phyloP scores from a whole-genome alignment of 2,113 vertebrate species.

The Xiphias gladius region DNA sequence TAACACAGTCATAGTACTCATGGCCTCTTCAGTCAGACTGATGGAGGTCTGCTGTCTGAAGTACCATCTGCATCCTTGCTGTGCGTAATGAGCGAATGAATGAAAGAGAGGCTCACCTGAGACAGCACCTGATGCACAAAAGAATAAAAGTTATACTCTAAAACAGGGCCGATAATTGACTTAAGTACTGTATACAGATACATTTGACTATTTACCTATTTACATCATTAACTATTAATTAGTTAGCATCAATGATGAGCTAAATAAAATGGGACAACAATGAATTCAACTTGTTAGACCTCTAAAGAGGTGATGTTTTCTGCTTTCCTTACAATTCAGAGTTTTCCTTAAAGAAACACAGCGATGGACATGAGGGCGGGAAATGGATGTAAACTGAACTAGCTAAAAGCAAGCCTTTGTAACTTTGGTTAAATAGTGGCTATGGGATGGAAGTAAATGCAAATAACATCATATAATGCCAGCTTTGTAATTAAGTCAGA shows the following conservation, averaged over 20 bases:
- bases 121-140: conserved; percentile 42
- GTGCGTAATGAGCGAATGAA: conserved; percentile 44
- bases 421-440: too few relatives aligned
- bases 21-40: conserved; percentile 52
- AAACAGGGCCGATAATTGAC: not conserved
- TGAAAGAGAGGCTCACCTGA: conserved; percentile 35
- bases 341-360: not conserved
- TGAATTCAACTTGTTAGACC: not conserved
- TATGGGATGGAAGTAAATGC: not conserved
- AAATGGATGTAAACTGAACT: not conserved
- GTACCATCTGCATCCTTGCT: conserved; percentile 44
- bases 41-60: conserved; percentile 65
- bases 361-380: not conserved
- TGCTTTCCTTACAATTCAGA: not conserved
- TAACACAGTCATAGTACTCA: conserved; percentile 31
- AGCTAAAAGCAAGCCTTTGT: not conserved
- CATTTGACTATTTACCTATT: not conserved
- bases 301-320: not conserved
- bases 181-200: not conserved
- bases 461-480: too few relatives aligned
- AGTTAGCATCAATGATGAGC: not conserved
- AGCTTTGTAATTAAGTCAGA: too few relatives aligned
- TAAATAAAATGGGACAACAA: not conserved
- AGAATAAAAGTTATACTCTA: not conserved
- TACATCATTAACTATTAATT: not conserved